phyloP scores from a whole-genome alignment of 2,797 vertebrate species.

The Dallia pectoralis region DNA sequence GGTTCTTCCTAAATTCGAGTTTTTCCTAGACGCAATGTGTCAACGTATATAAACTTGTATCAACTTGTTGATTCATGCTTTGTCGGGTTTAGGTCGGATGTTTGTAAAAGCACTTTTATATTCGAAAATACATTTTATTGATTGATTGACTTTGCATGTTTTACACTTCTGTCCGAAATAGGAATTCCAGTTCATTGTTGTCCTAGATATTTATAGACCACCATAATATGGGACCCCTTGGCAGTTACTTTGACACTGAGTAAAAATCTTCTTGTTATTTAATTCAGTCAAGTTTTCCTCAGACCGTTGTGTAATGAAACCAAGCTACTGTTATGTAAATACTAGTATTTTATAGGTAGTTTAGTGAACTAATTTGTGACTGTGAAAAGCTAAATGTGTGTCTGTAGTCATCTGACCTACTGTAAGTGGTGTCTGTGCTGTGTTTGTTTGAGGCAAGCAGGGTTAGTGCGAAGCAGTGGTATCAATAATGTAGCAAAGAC shows the following conservation, averaged over 20 bases:
- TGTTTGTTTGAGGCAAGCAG: constrained; percentile 62
- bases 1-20: too few species aligned
- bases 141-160: too few species aligned
- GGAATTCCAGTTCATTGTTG: too few species aligned
- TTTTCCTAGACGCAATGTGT: too few species aligned
- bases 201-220: too few species aligned
- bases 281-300: neutral
- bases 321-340: neutral
- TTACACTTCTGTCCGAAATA: too few species aligned
- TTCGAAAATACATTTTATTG: too few species aligned
- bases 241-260: constrained; percentile 7
- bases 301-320: neutral
- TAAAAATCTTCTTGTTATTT: neutral
- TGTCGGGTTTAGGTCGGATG: too few species aligned
- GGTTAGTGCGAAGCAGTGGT: constrained; percentile 72
- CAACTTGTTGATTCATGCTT: too few species aligned
- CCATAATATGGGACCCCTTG: neutral
- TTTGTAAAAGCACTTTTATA: too few species aligned
- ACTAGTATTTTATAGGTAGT: constrained; percentile 26
- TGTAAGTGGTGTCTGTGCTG: constrained; percentile 60
- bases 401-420: constrained; percentile 68
- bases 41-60: too few species aligned
- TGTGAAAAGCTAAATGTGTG: constrained; percentile 63
- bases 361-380: constrained; percentile 35
- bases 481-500: constrained; percentile 79